Base-by-base conservation (phyloP, 2,888 invertebrate genomes). In the Drosophila melanosoma region DNA sequence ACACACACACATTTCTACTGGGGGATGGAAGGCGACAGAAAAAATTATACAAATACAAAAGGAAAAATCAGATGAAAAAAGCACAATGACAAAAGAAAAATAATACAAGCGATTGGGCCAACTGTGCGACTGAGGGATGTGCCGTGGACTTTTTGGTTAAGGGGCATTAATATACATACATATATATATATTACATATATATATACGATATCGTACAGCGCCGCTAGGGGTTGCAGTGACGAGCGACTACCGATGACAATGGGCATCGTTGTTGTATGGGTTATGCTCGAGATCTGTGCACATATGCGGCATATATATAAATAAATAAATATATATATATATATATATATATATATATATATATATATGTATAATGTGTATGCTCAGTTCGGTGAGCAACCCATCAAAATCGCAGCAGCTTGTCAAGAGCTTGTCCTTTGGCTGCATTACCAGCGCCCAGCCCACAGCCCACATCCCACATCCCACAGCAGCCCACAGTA, bases 51-150 rank as follows among this genome's bases (percentile, higher is more conserved):
- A 90, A 83, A 90, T 78, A 85, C 87, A 85, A 85, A 86, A 85
- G 84, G 71, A 90, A 88, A 86, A 83, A 87, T 82, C 84, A 64
- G 69, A 73, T 60, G 70, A 84, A 83, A 65, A 83, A 86, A 74
- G 87, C 90, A 85, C 89, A 90, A 90, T 90, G 89, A 85, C 90
- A 85, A 90, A 90, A 83, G 84, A 78, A 84, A 90, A 90, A 62
- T 88, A 85, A 85, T 78, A 85, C 78, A 74, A 73, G 83, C 89
- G 83, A 86, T 88, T 83, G 81, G 87, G 83, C 67, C 65, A 72
- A 65, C 63, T 61, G 66, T 67, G 79, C 64, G 79, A 69, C 69
- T 59, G 66, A 74, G 79, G 79, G 78, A 78, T 78, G 74, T 81
- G 66, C 48, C 23, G 52, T 61, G 42, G 26, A 56, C 26, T 51